Conservation (phyloP, 2,113 vertebrate species). For the Irena cyanogastra region DNA sequence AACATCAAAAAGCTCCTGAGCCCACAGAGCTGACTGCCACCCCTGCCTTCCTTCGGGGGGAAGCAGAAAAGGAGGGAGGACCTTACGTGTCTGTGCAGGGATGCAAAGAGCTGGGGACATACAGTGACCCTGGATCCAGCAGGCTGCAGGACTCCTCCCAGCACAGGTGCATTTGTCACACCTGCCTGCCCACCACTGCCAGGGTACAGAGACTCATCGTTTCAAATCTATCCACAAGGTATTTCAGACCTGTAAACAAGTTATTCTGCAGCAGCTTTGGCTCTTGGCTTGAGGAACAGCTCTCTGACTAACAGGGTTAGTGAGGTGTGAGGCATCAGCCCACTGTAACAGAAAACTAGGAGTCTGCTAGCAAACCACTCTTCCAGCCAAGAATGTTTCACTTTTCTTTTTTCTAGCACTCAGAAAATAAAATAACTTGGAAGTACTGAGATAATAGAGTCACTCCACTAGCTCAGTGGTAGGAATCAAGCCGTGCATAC, state of each 20-base stretch:
- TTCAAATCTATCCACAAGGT: neutral
- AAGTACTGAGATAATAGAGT: neutral
- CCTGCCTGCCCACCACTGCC: neutral
- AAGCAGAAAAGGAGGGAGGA: neutral
- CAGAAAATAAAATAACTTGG: neutral
- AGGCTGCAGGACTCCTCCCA: neutral
- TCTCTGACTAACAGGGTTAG: neutral
- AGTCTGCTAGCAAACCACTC: neutral
- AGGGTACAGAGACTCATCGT: rapidly evolving
- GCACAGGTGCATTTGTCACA: neutral
- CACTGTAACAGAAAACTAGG: neutral
- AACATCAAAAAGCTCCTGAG: neutral
- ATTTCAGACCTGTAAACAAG: neutral
- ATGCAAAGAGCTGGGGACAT: neutral
- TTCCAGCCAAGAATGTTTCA: neutral
- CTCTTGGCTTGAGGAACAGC: neutral
- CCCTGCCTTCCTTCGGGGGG: neutral
- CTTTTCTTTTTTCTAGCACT: neutral
- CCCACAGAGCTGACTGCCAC: neutral
- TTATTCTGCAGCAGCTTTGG: neutral
- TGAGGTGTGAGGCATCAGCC: neutral
- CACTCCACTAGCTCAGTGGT: neutral
- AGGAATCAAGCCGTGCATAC: neutral
- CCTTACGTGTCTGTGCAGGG: rapidly evolving
- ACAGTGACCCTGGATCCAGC: neutral